Evolutionary conservation across 2,113 vertebrate genomes (phyloP).

Genomic region (Amblyopsis rosae): DNA sequence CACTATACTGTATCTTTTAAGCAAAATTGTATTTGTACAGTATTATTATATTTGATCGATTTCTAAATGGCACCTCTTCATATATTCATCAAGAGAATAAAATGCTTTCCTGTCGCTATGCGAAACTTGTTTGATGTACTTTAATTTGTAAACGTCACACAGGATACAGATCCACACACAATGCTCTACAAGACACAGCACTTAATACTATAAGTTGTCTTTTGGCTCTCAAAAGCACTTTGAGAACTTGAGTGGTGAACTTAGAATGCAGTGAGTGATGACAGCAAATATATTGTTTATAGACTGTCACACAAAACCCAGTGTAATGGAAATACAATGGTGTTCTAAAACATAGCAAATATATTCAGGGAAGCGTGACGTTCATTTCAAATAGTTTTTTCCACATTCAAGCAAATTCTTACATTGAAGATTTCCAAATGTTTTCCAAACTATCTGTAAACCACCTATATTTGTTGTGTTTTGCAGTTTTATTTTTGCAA

Average conservation of each 20-base stretch:
- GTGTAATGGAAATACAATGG: too few species aligned
- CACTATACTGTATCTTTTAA: too few species aligned
- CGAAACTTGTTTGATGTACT: conserved; percentile 14
- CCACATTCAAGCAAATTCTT: too few species aligned
- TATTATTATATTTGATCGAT: too few species aligned
- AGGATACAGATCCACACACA: background rate
- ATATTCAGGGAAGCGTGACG: too few species aligned
- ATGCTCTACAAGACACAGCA: background rate
- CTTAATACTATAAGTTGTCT: background rate
- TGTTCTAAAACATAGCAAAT: too few species aligned
- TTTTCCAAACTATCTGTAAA: too few species aligned
- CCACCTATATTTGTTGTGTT: too few species aligned
- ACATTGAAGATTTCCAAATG: too few species aligned
- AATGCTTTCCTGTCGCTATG: conserved; percentile 10
- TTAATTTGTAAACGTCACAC: conserved; percentile 5
- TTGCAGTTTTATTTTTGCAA: too few species aligned
- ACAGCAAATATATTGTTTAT: conserved; percentile 1
- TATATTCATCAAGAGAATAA: conserved; percentile 19
- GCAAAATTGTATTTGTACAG: too few species aligned
- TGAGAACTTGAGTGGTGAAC: background rate
- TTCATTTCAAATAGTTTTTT: too few species aligned
- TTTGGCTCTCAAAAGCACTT: background rate
- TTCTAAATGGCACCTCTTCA: conserved; percentile 11
- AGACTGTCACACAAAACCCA: conserved; percentile 3
- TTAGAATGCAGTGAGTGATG: background rate